Evolutionary conservation across 2,888 invertebrate genomes (phyloP).

Genomic region (Proisotoma minuta): DNA sequence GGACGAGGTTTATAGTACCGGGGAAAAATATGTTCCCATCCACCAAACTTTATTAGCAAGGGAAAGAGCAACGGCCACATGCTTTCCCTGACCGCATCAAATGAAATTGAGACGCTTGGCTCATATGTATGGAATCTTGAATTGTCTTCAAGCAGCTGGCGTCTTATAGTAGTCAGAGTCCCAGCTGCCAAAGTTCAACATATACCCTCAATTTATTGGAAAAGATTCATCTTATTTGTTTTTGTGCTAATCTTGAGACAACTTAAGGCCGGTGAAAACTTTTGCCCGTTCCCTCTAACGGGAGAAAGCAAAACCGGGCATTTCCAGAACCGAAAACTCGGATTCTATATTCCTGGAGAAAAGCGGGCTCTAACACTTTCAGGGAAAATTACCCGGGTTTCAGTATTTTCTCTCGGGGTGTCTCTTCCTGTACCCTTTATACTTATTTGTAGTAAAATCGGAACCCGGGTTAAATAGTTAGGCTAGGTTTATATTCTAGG

Average conservation of each 20-base stretch:
- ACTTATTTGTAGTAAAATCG: too few relatives aligned
- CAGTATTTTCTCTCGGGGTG: neutral
- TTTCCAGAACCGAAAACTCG: neutral
- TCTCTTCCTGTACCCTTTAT: neutral
- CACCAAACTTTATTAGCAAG: neutral
- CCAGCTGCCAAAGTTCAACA: too few relatives aligned
- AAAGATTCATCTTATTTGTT: neutral
- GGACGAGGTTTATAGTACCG: conserved; percentile 1
- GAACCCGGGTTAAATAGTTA: too few relatives aligned
- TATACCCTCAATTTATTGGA: neutral
- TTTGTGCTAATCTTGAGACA: neutral
- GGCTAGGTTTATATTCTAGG: too few relatives aligned
- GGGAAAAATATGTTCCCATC: conserved; percentile 5
- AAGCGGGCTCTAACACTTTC: too few relatives aligned
- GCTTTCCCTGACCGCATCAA: neutral
- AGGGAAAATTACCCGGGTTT: too few relatives aligned
- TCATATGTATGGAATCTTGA: too few relatives aligned
- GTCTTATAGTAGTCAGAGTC: too few relatives aligned
- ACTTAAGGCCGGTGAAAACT: neutral
- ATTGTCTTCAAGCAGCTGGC: too few relatives aligned
- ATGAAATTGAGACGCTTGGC: conserved; percentile 10
- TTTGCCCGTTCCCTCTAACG: neutral
- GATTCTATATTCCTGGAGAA: neutral
- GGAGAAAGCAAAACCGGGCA: neutral
- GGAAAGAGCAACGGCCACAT: conserved; percentile 5